Percentiles rank a stretch among this genome's conserved stretches.
phyloP scores from a whole-genome alignment of 2,113 vertebrate species.

The Myrmecobius fasciatus region DNA sequence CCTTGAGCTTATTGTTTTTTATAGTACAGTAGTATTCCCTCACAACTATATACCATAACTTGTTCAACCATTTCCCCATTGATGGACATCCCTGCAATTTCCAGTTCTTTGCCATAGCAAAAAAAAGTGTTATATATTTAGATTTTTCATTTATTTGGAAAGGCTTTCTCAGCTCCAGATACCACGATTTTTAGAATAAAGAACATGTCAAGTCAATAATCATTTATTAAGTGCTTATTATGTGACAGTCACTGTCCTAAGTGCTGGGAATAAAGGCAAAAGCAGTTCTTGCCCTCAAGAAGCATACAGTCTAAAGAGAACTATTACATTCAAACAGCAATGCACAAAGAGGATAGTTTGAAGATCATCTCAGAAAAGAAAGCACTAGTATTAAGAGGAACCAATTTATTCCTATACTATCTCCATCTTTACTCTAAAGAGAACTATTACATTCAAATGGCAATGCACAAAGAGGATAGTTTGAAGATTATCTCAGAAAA shows the following conservation, averaged over 20 bases:
- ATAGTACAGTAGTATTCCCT: too few species aligned
- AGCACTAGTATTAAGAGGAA: neutral
- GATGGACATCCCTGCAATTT: too few species aligned
- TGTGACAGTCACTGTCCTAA: neutral
- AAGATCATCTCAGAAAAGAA: neutral
- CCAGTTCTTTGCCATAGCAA: too few species aligned
- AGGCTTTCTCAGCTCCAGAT: neutral
- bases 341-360: neutral
- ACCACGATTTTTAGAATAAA: neutral
- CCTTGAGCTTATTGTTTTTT: too few species aligned
- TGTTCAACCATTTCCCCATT: too few species aligned
- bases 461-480: neutral
- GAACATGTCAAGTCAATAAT: neutral
- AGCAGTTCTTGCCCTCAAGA: neutral
- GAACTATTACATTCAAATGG: too few species aligned
- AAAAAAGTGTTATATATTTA: neutral
- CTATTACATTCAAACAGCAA: too few species aligned
- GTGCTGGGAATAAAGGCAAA: neutral
- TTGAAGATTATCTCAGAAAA: neutral
- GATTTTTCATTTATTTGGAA: neutral
- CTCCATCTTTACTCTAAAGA: neutral
- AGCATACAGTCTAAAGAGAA: neutral
- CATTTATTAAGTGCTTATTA: neutral
- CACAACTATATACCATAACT: too few species aligned
- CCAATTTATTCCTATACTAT: neutral